Conservation (phyloP, 1,140 invertebrate genomes). For the Drosophila tani region DNA sequence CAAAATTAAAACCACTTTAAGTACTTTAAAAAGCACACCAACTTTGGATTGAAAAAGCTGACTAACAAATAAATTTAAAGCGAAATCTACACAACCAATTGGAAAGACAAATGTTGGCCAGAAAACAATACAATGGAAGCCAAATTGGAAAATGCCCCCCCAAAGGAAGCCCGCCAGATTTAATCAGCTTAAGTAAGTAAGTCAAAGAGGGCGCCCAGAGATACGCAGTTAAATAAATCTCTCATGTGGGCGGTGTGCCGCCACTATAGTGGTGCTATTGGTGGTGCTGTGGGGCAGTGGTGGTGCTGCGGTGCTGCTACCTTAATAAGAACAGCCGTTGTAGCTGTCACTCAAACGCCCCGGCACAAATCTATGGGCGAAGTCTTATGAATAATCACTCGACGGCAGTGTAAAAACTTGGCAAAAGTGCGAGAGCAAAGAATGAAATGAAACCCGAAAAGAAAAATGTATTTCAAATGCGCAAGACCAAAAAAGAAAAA, state of each 20-base stretch:
- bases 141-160: slow-evolving; percentile 19
- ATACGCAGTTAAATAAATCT: slow-evolving; percentile 50
- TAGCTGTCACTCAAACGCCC: slow-evolving; percentile 72
- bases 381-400: slow-evolving; percentile 75
- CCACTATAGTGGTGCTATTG: slow-evolving; percentile 31
- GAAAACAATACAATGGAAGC: slow-evolving; percentile 2
- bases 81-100: neutral
- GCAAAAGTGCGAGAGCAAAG: slow-evolving; percentile 57
- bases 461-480: slow-evolving; percentile 59
- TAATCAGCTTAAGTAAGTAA: slow-evolving; percentile 49
- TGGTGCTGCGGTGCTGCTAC: slow-evolving; percentile 35
- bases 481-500: slow-evolving; percentile 41
- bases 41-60: too few relatives aligned
- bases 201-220: slow-evolving; percentile 17
- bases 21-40: too few relatives aligned
- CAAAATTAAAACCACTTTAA: neutral
- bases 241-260: slow-evolving; percentile 31
- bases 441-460: slow-evolving; percentile 32
- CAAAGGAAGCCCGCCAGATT: slow-evolving; percentile 26
- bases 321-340: slow-evolving; percentile 61
- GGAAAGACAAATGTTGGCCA: slow-evolving; percentile 8
- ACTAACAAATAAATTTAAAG: slow-evolving; percentile 1
- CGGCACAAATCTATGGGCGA: slow-evolving; percentile 44
- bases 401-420: slow-evolving; percentile 65
- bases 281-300: slow-evolving; percentile 25